Conservation (phyloP, 2,888 invertebrate genomes). For the Slavum lentiscoides region DNA sequence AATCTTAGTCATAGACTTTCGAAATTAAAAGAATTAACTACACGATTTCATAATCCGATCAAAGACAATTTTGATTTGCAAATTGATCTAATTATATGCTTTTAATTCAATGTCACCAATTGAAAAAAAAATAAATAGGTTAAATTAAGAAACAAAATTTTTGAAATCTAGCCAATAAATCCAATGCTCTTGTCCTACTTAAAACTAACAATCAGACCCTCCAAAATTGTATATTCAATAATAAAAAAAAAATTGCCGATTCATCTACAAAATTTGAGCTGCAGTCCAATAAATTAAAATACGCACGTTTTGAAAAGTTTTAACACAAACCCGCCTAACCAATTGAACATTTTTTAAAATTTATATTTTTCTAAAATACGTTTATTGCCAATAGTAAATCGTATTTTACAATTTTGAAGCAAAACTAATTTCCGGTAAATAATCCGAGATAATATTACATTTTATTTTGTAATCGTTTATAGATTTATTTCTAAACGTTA, state of each 20-base stretch:
- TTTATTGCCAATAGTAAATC: too few relatives aligned
- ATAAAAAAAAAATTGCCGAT: not conserved
- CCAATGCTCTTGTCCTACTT: not conserved
- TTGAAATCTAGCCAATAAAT: constrained; percentile 21
- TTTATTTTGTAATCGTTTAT: too few relatives aligned
- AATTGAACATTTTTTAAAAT: not conserved
- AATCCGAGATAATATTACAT: too few relatives aligned
- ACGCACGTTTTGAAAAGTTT: not conserved
- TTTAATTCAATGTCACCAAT: not conserved
- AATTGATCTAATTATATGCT: not conserved
- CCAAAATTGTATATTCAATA: not conserved
- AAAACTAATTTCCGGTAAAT: too few relatives aligned
- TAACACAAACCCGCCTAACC: not conserved
- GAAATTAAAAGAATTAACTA: not conserved
- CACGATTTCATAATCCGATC: not conserved
- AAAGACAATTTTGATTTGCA: not conserved
- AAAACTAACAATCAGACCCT: not conserved
- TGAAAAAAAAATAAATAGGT: not conserved
- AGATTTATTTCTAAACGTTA: too few relatives aligned
- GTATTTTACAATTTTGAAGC: too few relatives aligned
- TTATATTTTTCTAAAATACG: not conserved
- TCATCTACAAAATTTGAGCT: not conserved
- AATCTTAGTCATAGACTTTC: not conserved
- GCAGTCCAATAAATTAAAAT: too few relatives aligned
- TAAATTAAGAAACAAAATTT: not conserved